Base-by-base conservation (phyloP, 1,140 invertebrate genomes). In the Homalodisca vitripennis region DNA sequence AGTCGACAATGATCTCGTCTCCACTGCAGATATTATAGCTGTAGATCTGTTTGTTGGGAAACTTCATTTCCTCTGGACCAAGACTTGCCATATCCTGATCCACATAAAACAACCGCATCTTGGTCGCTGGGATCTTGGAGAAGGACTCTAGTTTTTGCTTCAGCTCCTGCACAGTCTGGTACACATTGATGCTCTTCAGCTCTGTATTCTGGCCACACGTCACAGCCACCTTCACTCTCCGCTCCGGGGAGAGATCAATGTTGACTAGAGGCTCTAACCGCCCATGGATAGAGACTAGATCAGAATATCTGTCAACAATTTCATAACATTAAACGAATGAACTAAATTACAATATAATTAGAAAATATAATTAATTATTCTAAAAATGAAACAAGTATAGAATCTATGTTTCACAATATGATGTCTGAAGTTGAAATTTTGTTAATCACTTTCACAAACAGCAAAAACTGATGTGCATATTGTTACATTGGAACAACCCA, bases 11-110 rank as follows among this genome's bases (percentile, higher is more conserved):
- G 74, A 97, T 94, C 79, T 96, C 92, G 81, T 96, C 93, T 1
- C 93, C 93, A 73, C 92, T 92, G 70, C 88, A 84, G 68, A 97
- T 92, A 79, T 95, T 95, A 79, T 95, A 96, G 67, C 92, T 92
- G 78, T 95, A 96, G 26, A 97, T 82, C 77, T 92, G 91, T 75
- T 94, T 94, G 70, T 91, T 90, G 1, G 92, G 91, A 77, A 87
- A 94, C 70, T 87, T 85, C 90, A 97, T 93, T 78, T 93, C 92
- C 81, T 95, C 93, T 1, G 92, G 89, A 6, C 92, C 86, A 29
- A 80, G 76, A 68, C 78, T 79, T 76, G 82, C 81, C 79, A 86
- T 80, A 62, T 84, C 91, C 82, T 89, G 81, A 71, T 87, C 84
- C 29, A 92, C 85, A 78, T 95, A 95, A 78, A 89, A 93, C 6